Evolutionary conservation across 2,888 invertebrate species (phyloP).

Genomic region (Mesorhabditis spiculigera): DNA sequence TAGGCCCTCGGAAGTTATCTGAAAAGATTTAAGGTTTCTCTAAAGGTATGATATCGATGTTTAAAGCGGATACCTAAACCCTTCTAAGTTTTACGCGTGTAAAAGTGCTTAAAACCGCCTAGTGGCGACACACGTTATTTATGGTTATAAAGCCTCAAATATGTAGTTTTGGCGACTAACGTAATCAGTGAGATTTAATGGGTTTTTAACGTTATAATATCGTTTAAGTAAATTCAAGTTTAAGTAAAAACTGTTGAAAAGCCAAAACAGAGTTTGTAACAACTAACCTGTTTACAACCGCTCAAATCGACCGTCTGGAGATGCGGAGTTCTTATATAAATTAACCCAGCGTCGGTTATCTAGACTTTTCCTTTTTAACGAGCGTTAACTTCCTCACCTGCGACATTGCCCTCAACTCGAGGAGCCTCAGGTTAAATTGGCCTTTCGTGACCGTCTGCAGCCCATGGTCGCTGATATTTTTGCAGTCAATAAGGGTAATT

Average conservation of each 20-base stretch:
- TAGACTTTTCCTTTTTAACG: neutral
- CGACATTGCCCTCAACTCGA: conserved; percentile 46
- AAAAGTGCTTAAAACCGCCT: too few species aligned
- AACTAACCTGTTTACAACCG: conserved; percentile 45
- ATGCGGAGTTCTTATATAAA: conserved; percentile 36
- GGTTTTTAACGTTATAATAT: neutral
- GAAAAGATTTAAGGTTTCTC: conserved; percentile 3
- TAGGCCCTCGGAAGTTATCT: conserved; percentile 45
- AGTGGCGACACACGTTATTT: too few species aligned
- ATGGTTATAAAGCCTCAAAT: too few species aligned
- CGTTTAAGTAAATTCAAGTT: too few species aligned
- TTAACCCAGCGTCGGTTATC: conserved; percentile 44
- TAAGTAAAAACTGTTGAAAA: too few species aligned
- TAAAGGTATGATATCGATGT: too few species aligned
- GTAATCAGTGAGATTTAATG: neutral
- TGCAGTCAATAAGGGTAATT: conserved; percentile 53
- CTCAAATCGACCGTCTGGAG: conserved; percentile 51
- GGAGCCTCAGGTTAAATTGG: conserved; percentile 32
- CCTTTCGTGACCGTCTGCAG: conserved; percentile 39
- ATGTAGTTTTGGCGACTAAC: too few species aligned
- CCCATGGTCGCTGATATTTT: conserved; percentile 27
- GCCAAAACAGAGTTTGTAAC: too few species aligned
- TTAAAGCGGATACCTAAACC: too few species aligned
- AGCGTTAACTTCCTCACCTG: neutral
- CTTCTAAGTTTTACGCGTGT: too few species aligned